These are phyloP conservation scores for Lycophotia porphyrea DNA, from an alignment of 2,888 invertebrate species.

Conservation along the genomic window DNA sequence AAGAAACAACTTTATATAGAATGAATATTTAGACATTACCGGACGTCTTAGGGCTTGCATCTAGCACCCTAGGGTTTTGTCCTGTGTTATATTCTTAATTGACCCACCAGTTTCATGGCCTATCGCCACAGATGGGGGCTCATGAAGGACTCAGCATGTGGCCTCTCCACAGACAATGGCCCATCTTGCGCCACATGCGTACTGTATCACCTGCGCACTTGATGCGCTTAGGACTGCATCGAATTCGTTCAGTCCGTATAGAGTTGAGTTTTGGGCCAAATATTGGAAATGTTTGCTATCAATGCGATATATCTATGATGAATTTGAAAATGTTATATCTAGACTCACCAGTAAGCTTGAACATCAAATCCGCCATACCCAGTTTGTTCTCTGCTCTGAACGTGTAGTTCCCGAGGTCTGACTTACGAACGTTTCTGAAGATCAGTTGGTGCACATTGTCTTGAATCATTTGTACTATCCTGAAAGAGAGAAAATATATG, in stretches of 20 bases:
- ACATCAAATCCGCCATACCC: conserved; percentile 92
- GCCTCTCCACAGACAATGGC: background rate
- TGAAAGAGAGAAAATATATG: conserved; percentile 62
- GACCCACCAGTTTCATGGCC: background rate
- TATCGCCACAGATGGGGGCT: background rate
- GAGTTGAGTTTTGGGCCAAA: background rate
- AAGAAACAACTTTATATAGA: background rate
- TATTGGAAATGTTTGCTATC: background rate
- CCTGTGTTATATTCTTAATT: background rate
- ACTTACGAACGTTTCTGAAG: conserved; percentile 92
- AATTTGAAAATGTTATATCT: background rate
- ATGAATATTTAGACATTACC: background rate
- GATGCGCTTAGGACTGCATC: background rate
- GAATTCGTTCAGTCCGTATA: background rate
- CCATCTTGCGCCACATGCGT: background rate
- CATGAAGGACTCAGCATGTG: background rate
- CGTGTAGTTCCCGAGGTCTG: conserved; percentile 94
- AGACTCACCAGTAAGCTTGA: conserved; percentile 93
- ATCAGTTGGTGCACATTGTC: conserved; percentile 91
- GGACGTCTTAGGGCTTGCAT: background rate
- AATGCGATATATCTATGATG: background rate
- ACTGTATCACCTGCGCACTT: background rate
- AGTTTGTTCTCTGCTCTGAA: conserved; percentile 94
- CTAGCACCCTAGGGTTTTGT: background rate
- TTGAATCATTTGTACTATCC: conserved; percentile 88